Base-by-base conservation (phyloP, 2,888 invertebrate species). In the Frankliniella intonsa region DNA sequence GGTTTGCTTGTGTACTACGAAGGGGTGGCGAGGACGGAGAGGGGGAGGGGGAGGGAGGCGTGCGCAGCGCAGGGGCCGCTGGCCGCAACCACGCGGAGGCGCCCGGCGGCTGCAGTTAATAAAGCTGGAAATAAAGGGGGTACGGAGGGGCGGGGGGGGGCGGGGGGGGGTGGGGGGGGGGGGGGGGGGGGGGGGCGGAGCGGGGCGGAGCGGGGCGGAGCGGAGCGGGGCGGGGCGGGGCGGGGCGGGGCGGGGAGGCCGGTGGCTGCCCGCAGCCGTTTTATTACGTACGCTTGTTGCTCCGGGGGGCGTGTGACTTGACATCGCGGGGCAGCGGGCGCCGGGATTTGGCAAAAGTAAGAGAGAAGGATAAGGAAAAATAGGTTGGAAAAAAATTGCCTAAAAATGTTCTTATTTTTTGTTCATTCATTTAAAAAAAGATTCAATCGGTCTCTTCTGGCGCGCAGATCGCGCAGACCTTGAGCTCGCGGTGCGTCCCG, bases 241-340 rank as follows among this genome's bases (percentile, higher is more conserved):
- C 11, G 69, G 69, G 69, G 25, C 10, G 22, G 69, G 69, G 69
- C 14, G 55, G 2, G 55, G 3, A 38, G 38, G 38, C 38, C 38
- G 38, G 38, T 38, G 38, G 38, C 38, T 2, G 38, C 38, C 38
- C 22, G 22, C 12, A 76, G 69, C 25, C 69, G 25, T 76, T 76
- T 76, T 76, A 76, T 76, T 76, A 76, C 69, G 25, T 76, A 76
- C 69, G 69, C 69, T 76, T 76, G 69, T 76, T 76, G 69, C 69
- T 69, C 22, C 5, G 65, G 38, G 38, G 2, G 38, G 38, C 38
- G 38, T 38, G 38, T 3, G 38, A 38, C 38, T 38, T 38, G 38
- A 38, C 38, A 38, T 38, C 38, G 5, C 38, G 38, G 38, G 38
- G 38, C 38, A 38, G 2, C 38, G 38, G 3, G 38, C 38, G 38